Evolutionary conservation across 1,140 invertebrate species (phyloP).

Genomic region (Caenorhabditis remanei): DNA sequence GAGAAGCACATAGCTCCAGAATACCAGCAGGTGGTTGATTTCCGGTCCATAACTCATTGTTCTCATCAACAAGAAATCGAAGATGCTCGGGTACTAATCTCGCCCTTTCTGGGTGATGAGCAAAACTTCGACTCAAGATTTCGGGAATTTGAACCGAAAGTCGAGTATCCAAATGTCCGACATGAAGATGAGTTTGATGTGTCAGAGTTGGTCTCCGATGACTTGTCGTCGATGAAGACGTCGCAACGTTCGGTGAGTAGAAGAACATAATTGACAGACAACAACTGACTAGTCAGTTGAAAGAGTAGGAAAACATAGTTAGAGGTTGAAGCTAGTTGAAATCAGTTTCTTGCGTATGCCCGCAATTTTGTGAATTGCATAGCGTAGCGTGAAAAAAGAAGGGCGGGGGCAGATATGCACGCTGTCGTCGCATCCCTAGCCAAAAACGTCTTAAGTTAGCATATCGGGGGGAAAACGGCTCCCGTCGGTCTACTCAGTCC

Average conservation of each 20-base stretch:
- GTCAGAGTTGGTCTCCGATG: conserved; percentile 66
- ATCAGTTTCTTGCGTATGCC: conserved; percentile 50
- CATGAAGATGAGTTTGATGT: conserved; percentile 64
- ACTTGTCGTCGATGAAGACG: conserved; percentile 28
- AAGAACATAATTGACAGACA: conserved; percentile 67
- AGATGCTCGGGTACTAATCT: neutral
- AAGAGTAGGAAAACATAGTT: conserved; percentile 27
- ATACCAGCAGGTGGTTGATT: conserved; percentile 13
- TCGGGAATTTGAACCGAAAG: conserved; percentile 67
- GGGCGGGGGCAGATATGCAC: conserved; percentile 52
- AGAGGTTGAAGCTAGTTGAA: conserved; percentile 53
- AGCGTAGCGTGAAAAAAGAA: conserved; percentile 48
- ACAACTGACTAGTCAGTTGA: conserved; percentile 24
- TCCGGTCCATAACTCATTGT: conserved; percentile 38
- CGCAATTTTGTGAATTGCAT: conserved; percentile 47
- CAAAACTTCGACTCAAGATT: conserved; percentile 46
- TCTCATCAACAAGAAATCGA: conserved; percentile 16
- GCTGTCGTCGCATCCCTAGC: conserved; percentile 43
- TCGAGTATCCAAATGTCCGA: conserved; percentile 61
- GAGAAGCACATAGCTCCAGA: conserved; percentile 60
- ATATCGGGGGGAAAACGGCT: neutral
- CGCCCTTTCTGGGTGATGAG: conserved; percentile 16
- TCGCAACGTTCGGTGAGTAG: conserved; percentile 68
- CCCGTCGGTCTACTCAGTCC: neutral
- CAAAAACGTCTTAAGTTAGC: conserved; percentile 46